Percentiles rank a stretch among this genome's conserved stretches.
Conservation (phyloP, 2,113 vertebrate genomes). For the Xenopus laevis region DNA sequence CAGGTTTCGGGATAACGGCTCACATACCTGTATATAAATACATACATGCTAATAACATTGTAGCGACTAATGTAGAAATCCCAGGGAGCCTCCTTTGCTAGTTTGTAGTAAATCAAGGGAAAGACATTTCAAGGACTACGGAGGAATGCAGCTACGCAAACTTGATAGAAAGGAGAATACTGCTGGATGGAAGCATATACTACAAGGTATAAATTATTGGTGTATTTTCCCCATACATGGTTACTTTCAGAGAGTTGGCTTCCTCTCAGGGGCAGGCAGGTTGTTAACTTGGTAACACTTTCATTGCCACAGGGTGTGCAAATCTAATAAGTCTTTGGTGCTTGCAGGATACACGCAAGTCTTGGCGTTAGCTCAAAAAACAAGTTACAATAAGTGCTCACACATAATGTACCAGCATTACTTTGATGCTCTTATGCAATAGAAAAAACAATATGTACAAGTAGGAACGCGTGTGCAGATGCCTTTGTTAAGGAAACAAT, state of each 20-base stretch:
- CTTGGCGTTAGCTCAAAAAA: slow-evolving; percentile 3
- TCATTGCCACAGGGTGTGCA: background rate
- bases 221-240: slow-evolving; percentile 42
- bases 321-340: slow-evolving; percentile 15
- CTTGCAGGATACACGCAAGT: background rate
- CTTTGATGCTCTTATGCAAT: too few relatives aligned
- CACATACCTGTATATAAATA: too few relatives aligned
- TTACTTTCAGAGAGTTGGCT: slow-evolving; percentile 29
- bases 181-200: slow-evolving; percentile 35
- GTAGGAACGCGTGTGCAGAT: too few relatives aligned
- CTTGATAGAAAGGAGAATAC: slow-evolving; percentile 26
- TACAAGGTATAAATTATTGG: slow-evolving; percentile 35
- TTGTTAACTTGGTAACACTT: slow-evolving; percentile 14
- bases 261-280: slow-evolving; percentile 19
- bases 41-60: too few relatives aligned
- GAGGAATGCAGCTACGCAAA: slow-evolving; percentile 9
- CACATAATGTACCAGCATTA: slow-evolving; percentile 11
- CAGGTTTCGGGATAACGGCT: too few relatives aligned
- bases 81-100: background rate
- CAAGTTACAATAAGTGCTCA: slow-evolving; percentile 3
- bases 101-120: slow-evolving; percentile 18
- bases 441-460: too few relatives aligned
- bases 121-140: slow-evolving; percentile 20
- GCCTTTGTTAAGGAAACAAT: too few relatives aligned
- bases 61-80: too few relatives aligned